Evolutionary conservation across 2,113 vertebrate genomes (phyloP), one percentile per base, ranked within the genome.

Genomic region (Thryonomys swinderianus): DNA sequence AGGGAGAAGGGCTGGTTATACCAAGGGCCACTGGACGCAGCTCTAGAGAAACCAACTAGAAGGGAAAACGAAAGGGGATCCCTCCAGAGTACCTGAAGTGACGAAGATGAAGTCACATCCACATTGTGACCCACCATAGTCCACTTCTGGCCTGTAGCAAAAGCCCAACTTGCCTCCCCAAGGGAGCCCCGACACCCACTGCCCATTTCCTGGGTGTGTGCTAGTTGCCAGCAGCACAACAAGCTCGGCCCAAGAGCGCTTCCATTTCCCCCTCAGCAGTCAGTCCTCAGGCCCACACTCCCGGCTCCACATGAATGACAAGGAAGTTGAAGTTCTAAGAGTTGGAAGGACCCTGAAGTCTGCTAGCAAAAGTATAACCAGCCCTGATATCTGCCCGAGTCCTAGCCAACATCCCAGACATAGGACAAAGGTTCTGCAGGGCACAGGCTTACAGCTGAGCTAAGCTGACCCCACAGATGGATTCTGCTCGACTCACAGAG

Each of bases 401-500:
- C 51, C 45, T 3, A 14, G 14, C 42, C 45, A 5, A 14, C 7
- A 25, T 10, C 3, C 17, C 30, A 25, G 62, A 34, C 34, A 11
- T 16, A 14, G 61, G 30, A 5, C 21, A 17, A 27, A 80, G 61
- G n/a, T 5, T 9, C 48, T 10, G 48, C 48, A 51, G 48, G 48
- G 48, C 48, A 51, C 6, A 51, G 48, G 5, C 48, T 76, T 23
- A 1, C 3, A 6, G 55, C 16, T 45, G 66, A 80, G 45, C 23
- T 37, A 37, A 16, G 17, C 0, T 17, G 12, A 71, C 53, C 73
- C 42, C 85, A 12, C 11, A 9, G 9, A 27, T 76, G 61, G n/a
- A 27, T 85, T 97, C 85, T 84, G 64, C 93, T 51, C 95, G 40
- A 37, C 20, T 85, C 37, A 61, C 3, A 17, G 34, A 62, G 32